These are phyloP conservation scores for Poecilobothrus nobilitatus DNA, from an alignment of 2,888 invertebrate genomes.

Conservation along the genomic window DNA sequence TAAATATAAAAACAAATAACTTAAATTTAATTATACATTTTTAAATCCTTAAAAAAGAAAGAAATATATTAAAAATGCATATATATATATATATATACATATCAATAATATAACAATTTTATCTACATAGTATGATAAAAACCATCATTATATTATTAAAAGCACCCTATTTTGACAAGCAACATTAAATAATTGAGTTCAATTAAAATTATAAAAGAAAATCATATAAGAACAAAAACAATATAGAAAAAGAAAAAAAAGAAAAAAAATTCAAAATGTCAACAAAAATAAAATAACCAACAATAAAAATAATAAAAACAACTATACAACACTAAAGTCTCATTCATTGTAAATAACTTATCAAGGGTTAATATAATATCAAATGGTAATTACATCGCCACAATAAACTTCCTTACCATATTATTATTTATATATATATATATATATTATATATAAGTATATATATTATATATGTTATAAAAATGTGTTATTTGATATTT, in stretches of 20 bases:
- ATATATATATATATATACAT: no score
- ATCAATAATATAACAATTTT: no score
- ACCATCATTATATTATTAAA: background rate
- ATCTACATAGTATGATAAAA: background rate
- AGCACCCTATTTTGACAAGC: background rate
- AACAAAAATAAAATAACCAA: background rate
- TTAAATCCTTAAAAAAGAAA: no score
- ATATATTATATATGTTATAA: no score
- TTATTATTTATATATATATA: no score
- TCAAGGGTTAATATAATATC: slow-evolving; percentile 4
- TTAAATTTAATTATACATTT: no score
- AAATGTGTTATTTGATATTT: no score
- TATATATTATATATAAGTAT: no score
- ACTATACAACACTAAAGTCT: background rate
- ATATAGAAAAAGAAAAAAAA: background rate
- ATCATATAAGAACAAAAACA: background rate
- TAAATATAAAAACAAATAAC: no score
- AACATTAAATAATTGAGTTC: slow-evolving; percentile 1
- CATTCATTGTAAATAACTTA: background rate
- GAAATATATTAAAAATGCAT: no score
- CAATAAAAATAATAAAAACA: background rate
- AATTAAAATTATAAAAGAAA: background rate
- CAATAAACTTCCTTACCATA: background rate
- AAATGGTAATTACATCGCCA: slow-evolving; percentile 3
- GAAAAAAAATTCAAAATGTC: background rate